Percentiles rank a stretch among this genome's conserved stretches.
Conservation (phyloP, 2,113 vertebrate genomes). For the Dermatemys mawii region DNA sequence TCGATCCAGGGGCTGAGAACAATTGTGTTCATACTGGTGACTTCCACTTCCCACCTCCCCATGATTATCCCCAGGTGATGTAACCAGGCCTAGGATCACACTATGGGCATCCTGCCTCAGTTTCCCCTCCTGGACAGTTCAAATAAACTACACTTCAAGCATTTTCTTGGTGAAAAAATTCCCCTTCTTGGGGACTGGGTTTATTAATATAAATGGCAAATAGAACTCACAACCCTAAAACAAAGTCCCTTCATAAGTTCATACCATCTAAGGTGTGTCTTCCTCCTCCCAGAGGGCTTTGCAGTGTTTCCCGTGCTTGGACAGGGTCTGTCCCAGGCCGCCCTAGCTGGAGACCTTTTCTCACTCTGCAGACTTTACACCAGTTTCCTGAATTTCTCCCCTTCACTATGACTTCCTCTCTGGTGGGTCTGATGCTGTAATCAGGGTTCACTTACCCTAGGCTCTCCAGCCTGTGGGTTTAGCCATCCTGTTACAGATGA, state of each 20-base stretch:
- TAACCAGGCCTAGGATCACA: neutral
- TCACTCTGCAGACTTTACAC: neutral
- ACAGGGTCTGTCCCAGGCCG: neutral
- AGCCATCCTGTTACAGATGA: neutral
- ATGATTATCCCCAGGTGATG: neutral
- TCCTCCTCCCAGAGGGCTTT: neutral
- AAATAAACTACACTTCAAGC: neutral
- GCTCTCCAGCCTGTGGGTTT: neutral
- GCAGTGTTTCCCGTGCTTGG: neutral
- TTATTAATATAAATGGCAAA: neutral
- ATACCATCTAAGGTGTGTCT: neutral
- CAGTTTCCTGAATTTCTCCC: neutral
- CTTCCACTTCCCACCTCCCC: neutral
- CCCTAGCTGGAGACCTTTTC: neutral
- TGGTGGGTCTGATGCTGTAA: neutral
- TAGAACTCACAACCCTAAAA: neutral
- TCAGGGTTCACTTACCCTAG: neutral
- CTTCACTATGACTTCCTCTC: neutral
- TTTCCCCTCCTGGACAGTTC: neutral
- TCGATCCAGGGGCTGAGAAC: neutral
- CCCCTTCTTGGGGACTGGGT: neutral
- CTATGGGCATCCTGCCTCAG: neutral
- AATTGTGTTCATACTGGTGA: fast-evolving
- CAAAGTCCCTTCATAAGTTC: neutral
- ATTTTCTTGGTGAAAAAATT: neutral